phyloP scores from a whole-genome alignment of 2,888 invertebrate species.

The Drosophila seclusa region DNA sequence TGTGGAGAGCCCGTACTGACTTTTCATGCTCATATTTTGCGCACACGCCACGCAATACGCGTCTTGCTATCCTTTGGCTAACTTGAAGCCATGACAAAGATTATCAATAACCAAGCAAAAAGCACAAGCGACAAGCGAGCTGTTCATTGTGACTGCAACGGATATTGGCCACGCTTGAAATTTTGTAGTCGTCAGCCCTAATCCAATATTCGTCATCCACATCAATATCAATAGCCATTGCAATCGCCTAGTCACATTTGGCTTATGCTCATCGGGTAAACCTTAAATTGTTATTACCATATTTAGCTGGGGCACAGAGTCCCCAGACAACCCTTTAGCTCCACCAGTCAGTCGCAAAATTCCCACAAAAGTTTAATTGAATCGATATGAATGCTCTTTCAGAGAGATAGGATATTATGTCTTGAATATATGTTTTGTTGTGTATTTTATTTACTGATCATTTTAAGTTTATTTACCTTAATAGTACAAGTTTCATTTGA shows the following conservation, averaged over 20 bases:
- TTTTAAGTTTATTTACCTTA: background rate
- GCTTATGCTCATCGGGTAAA: slow-evolving; percentile 60
- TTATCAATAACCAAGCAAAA: slow-evolving; percentile 70
- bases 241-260: slow-evolving; percentile 30
- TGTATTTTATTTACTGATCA: background rate
- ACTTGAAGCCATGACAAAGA: slow-evolving; percentile 69
- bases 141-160: slow-evolving; percentile 48
- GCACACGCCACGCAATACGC: slow-evolving; percentile 27
- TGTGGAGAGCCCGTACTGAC: slow-evolving; percentile 49
- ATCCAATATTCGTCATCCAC: slow-evolving; percentile 38
- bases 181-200: slow-evolving; percentile 51
- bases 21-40: slow-evolving; percentile 67
- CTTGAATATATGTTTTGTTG: background rate
- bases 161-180: slow-evolving; percentile 66
- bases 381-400: slow-evolving; percentile 2
- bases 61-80: slow-evolving; percentile 54
- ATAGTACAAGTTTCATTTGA: background rate
- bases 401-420: background rate
- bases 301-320: slow-evolving; percentile 17
- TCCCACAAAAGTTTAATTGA: background rate
- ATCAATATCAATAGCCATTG: slow-evolving; percentile 57
- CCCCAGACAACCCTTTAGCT: slow-evolving; percentile 16
- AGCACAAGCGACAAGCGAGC: slow-evolving; percentile 45
- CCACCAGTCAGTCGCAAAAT: background rate
- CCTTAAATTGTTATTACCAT: slow-evolving; percentile 62